A percentile compares a stretch with the other conserved stretches of the same genome.
phyloP scores from a whole-genome alignment of 2,113 vertebrate genomes.

The Etheostoma cragini region DNA sequence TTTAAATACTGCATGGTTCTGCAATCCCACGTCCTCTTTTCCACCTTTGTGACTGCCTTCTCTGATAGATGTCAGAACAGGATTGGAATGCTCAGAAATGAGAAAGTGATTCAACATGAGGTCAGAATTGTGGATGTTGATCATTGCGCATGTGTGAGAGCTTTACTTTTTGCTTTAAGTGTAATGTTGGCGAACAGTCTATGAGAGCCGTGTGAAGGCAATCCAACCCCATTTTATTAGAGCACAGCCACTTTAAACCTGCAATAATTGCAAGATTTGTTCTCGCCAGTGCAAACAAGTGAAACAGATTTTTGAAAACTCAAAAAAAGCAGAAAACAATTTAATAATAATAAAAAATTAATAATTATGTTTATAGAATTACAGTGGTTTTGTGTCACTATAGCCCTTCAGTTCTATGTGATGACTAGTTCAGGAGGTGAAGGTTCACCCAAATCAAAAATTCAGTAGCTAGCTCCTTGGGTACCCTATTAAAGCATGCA shows the following conservation, averaged over 20 bases:
- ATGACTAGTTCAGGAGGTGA: constrained; percentile 4
- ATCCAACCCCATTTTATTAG: too few relatives aligned
- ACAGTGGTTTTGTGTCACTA: background rate
- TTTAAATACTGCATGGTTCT: constrained; percentile 52
- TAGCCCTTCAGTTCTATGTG: background rate
- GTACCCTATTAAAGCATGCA: background rate
- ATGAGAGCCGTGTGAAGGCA: too few relatives aligned
- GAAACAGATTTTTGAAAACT: background rate
- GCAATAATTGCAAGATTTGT: background rate
- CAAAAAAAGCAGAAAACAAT: background rate
- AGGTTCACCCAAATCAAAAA: constrained; percentile 5
- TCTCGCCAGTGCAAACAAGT: background rate
- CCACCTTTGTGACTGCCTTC: constrained; percentile 34
- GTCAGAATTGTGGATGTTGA: constrained; percentile 36
- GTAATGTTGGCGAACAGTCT: background rate
- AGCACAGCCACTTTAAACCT: background rate
- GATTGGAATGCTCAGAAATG: constrained; percentile 30
- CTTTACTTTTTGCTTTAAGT: background rate
- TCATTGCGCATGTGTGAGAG: constrained; percentile 22
- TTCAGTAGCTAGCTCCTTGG: background rate
- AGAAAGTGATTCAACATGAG: constrained; percentile 39
- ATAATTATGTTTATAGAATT: background rate
- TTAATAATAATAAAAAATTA: background rate
- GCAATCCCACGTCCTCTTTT: constrained; percentile 53
- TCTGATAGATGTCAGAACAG: constrained; percentile 59